Percentiles rank a stretch among this genome's conserved stretches.
These are phyloP conservation scores for Aphaenogaster floridana DNA, from an alignment of 1,140 invertebrate species.

Conservation along the genomic window DNA sequence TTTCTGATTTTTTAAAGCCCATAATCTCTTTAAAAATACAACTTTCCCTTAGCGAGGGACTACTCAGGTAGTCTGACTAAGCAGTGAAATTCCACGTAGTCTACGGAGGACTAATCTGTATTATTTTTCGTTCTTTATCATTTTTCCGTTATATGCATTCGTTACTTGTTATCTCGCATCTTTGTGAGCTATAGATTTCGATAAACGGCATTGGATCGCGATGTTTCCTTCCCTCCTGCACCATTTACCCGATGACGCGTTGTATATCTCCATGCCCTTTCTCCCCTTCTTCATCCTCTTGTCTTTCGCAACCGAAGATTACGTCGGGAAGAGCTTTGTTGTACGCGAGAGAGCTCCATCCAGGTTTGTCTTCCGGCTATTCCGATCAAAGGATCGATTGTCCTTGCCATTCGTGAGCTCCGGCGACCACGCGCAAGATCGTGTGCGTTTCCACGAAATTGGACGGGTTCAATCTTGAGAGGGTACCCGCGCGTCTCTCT, in stretches of 20 bases:
- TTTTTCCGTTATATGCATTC: background rate
- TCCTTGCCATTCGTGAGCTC: constrained; percentile 25
- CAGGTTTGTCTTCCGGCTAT: constrained; percentile 61
- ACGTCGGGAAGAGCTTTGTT: constrained; percentile 45
- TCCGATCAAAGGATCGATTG: constrained; percentile 61
- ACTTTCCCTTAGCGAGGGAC: no score
- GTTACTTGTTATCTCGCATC: background rate
- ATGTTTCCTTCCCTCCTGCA: background rate
- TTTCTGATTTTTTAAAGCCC: no score
- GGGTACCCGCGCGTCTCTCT: background rate
- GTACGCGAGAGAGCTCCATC: constrained; percentile 44
- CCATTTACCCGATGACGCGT: constrained; percentile 12
- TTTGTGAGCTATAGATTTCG: constrained; percentile 31
- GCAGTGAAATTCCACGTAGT: no score
- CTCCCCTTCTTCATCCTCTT: background rate
- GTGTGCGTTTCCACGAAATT: constrained; percentile 55
- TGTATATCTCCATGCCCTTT: constrained; percentile 13
- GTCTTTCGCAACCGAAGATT: constrained; percentile 44
- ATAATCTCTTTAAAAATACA: no score
- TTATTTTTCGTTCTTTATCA: background rate
- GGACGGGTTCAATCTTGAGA: constrained; percentile 58
- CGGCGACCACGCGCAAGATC: constrained; percentile 29
- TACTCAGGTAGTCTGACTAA: no score
- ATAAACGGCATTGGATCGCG: constrained; percentile 40
- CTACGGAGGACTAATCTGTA: background rate